Conservation (phyloP, 2,113 vertebrate species). For the Rhinopithecus roxellana region DNA sequence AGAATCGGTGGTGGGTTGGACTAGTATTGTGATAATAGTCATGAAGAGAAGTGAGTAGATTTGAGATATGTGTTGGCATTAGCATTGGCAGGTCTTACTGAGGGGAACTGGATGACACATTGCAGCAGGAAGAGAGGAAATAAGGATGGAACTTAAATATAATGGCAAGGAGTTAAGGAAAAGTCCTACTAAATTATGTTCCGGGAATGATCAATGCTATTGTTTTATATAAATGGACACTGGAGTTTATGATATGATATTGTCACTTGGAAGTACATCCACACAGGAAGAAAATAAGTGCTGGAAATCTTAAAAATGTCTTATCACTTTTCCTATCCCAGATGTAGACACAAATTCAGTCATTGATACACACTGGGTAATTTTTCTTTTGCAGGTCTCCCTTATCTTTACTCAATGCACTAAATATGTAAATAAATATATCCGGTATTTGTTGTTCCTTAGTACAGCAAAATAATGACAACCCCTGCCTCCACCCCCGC, state of each 20-base stretch:
- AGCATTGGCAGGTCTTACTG: not conserved
- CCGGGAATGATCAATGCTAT: not conserved
- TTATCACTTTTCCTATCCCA: not conserved
- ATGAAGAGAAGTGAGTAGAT: not conserved
- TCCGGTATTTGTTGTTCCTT: not conserved
- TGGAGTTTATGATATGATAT: not conserved
- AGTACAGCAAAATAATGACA: not conserved
- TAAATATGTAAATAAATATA: not conserved
- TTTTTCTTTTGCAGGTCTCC: not conserved
- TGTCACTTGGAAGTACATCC: not conserved
- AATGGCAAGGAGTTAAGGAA: not conserved
- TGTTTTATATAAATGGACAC: not conserved
- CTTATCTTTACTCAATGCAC: not conserved
- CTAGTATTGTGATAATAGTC: not conserved
- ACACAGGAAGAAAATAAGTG: not conserved
- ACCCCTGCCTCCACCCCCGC: not conserved
- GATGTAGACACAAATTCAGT: not conserved
- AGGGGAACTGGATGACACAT: not conserved
- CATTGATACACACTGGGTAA: not conserved
- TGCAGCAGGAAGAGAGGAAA: not conserved
- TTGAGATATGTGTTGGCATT: not conserved
- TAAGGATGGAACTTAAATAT: not conserved
- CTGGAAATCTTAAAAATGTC: not conserved
- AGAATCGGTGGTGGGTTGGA: accelerated
- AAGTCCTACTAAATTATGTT: not conserved